Percentiles rank a stretch among this genome's conserved stretches.
These are phyloP conservation scores for Eilema sororculum DNA, from an alignment of 2,888 invertebrate genomes.

Conservation along the genomic window DNA sequence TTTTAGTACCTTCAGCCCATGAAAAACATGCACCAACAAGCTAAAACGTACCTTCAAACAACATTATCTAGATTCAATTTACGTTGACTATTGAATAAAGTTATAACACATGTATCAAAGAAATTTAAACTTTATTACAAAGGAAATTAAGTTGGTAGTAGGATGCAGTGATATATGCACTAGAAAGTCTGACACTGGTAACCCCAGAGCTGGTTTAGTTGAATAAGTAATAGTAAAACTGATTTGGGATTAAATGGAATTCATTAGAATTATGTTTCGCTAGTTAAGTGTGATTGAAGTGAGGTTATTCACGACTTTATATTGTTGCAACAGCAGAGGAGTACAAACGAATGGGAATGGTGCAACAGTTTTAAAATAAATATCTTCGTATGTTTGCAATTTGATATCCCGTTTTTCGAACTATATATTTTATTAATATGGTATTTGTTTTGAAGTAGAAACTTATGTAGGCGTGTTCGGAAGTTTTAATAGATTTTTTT, in stretches of 20 bases:
- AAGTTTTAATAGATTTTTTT: too few relatives aligned
- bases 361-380: not conserved
- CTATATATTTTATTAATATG: too few relatives aligned
- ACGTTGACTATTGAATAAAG: constrained; percentile 18
- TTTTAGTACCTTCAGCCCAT: constrained; percentile 44
- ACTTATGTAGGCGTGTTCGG: too few relatives aligned
- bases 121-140: constrained; percentile 58
- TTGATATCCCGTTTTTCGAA: too few relatives aligned
- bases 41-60: constrained; percentile 25
- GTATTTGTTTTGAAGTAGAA: too few relatives aligned
- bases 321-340: not conserved
- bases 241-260: constrained; percentile 54
- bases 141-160: constrained; percentile 51
- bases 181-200: constrained; percentile 66
- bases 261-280: constrained; percentile 50
- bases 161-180: constrained; percentile 51
- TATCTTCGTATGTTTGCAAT: too few relatives aligned
- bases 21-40: constrained; percentile 35
- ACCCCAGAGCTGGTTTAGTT: constrained; percentile 64
- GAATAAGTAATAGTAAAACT: constrained; percentile 70
- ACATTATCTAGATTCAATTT: constrained; percentile 26
- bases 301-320: constrained; percentile 17
- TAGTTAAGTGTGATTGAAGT: constrained; percentile 42
- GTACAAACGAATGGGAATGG: not conserved
- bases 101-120: constrained; percentile 36